These are phyloP conservation scores for Pocillopora meandrina DNA, from an alignment of 92 coral and sea anemone species.

Conservation along the genomic window DNA sequence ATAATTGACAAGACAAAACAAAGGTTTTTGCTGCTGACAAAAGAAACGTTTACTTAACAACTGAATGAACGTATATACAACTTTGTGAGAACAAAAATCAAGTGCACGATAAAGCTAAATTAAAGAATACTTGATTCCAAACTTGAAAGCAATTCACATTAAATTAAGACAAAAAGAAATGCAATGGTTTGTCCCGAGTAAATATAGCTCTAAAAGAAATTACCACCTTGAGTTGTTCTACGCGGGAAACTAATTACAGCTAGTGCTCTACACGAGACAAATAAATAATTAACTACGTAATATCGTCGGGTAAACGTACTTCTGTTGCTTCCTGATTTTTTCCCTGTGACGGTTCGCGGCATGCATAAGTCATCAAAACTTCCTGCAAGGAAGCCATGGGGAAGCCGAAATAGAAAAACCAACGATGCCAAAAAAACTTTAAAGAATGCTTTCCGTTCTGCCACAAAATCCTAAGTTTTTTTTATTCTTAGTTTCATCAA, in stretches of 20 bases:
- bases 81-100: too few species aligned
- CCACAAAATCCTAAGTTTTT: too few species aligned
- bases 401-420: too few species aligned
- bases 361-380: neutral
- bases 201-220: neutral
- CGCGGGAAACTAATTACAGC: constrained; percentile 17
- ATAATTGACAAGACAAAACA: neutral
- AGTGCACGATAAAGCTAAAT: too few species aligned
- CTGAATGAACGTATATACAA: neutral
- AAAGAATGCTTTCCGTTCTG: too few species aligned
- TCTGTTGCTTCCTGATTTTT: neutral
- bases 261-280: neutral
- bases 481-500: too few species aligned
- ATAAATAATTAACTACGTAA: constrained; percentile 12
- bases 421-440: neutral
- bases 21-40: neutral
- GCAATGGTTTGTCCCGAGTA: neutral
- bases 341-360: neutral
- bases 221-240: constrained; percentile 14
- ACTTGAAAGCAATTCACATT: neutral
- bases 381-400: too few species aligned
- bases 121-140: neutral
- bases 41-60: neutral
- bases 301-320: neutral
- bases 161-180: neutral